phyloP scores from a whole-genome alignment of 2,888 invertebrate genomes.

The Orgyia antiqua region DNA sequence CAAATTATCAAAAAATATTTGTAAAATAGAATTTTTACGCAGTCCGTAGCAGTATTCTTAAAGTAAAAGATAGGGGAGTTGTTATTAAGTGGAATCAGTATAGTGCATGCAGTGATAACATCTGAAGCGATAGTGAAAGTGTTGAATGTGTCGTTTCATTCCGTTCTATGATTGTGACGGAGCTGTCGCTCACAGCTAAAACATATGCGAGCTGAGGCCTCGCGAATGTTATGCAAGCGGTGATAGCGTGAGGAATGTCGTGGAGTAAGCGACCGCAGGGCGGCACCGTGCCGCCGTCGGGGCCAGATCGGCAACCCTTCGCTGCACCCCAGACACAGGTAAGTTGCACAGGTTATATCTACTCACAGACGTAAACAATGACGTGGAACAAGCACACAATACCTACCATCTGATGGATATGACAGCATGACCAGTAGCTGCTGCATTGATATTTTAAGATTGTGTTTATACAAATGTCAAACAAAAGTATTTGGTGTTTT shows the following conservation, averaged over 20 bases:
- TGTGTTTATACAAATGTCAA: too few species aligned
- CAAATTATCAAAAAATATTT: conserved; percentile 51
- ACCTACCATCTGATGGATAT: conserved; percentile 1
- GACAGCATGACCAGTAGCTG: too few species aligned
- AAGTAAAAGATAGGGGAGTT: conserved; percentile 4
- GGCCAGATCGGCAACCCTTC: conserved; percentile 49
- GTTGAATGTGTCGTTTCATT: conserved; percentile 36
- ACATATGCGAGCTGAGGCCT: conserved; percentile 57
- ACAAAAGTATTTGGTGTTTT: too few species aligned
- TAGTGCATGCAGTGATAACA: conserved; percentile 15
- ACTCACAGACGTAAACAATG: conserved; percentile 60
- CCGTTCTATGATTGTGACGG: conserved; percentile 59
- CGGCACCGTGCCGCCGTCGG: conserved; percentile 37
- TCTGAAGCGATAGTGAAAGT: conserved; percentile 58
- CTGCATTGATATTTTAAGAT: too few species aligned
- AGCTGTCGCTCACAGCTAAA: conserved; percentile 46
- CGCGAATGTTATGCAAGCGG: conserved; percentile 71
- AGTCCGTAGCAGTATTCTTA: conserved; percentile 14
- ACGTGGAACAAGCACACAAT: conserved; percentile 54
- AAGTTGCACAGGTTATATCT: conserved; percentile 45
- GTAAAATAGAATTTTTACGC: conserved; percentile 35
- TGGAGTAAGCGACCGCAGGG: conserved; percentile 67
- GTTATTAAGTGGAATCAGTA: conserved; percentile 4
- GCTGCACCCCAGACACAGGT: conserved; percentile 63
- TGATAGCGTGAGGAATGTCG: conserved; percentile 59